phyloP scores from a whole-genome alignment of 92 coral and sea anemone species.

The Metridium senile region DNA sequence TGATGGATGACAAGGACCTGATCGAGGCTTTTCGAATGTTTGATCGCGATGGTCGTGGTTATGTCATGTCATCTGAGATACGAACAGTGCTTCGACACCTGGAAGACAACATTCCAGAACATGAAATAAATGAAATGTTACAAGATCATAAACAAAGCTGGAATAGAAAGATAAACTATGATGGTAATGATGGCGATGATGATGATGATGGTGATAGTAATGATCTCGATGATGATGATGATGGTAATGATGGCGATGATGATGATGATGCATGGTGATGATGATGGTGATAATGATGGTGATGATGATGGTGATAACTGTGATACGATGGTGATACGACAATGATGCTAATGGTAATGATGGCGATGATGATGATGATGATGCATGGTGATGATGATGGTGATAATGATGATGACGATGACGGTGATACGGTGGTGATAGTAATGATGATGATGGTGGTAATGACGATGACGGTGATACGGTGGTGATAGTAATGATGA shows the following conservation, averaged over 20 bases:
- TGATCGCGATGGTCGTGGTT: constrained; percentile 90
- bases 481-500: not conserved
- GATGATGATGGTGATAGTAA: not conserved
- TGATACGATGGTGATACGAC: not conserved
- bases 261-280: not conserved
- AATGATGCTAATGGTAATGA: not conserved
- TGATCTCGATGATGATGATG: not conserved
- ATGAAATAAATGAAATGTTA: constrained; percentile 91
- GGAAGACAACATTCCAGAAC: constrained; percentile 94
- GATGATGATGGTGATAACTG: not conserved
- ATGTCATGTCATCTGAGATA: constrained; percentile 90
- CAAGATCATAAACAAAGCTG: constrained; percentile 90
- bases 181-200: constrained; percentile 52
- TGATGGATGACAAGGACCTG: constrained; percentile 86
- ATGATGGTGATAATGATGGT: not conserved
- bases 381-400: not conserved
- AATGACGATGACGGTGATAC: not conserved
- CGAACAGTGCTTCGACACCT: constrained; percentile 76
- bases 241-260: not conserved
- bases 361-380: not conserved
- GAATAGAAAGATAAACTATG: constrained; percentile 88
- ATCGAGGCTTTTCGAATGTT: constrained; percentile 92
- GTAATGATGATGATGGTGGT: not conserved
- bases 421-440: not conserved
- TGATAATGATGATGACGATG: not conserved